Evolutionary conservation across 2,113 vertebrate species (phyloP).

Genomic region (Todiramphus chloris): DNA sequence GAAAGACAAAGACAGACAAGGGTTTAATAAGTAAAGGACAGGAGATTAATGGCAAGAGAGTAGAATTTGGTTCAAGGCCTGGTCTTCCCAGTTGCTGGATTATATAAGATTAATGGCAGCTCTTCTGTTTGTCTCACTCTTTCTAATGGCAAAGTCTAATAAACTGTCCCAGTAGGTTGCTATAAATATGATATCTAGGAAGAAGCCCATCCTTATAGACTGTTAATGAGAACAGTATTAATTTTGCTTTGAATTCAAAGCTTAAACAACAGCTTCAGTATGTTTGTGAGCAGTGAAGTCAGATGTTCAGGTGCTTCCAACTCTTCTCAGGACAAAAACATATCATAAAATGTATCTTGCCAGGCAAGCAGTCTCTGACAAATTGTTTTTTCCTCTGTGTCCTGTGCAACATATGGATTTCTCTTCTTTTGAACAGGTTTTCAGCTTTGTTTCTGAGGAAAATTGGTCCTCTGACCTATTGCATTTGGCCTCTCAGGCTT

Average conservation of each 20-base stretch:
- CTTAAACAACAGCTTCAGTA: neutral
- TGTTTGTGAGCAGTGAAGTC: neutral
- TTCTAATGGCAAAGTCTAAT: neutral
- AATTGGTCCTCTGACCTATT: neutral
- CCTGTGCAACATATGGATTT: conserved; percentile 1
- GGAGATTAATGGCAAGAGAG: conserved; percentile 36
- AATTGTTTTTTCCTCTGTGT: neutral
- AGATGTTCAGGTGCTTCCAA: neutral
- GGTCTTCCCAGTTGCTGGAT: neutral
- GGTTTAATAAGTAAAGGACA: conserved; percentile 46
- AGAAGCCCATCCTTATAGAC: neutral
- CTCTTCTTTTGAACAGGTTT: neutral
- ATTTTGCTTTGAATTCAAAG: neutral
- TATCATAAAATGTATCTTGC: neutral
- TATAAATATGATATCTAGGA: conserved; percentile 37
- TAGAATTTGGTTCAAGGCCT: conserved; percentile 45
- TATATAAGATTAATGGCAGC: conserved; percentile 47
- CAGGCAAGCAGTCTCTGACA: neutral
- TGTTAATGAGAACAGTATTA: neutral
- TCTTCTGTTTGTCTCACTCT: neutral
- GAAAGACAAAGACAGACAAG: conserved; percentile 40
- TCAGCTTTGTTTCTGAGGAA: neutral
- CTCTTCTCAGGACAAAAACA: neutral
- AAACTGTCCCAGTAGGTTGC: neutral
- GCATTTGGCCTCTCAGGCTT: neutral